Base-by-base conservation (phyloP, 92 coral and sea anemone species). In the Bergia sp. region DNA sequence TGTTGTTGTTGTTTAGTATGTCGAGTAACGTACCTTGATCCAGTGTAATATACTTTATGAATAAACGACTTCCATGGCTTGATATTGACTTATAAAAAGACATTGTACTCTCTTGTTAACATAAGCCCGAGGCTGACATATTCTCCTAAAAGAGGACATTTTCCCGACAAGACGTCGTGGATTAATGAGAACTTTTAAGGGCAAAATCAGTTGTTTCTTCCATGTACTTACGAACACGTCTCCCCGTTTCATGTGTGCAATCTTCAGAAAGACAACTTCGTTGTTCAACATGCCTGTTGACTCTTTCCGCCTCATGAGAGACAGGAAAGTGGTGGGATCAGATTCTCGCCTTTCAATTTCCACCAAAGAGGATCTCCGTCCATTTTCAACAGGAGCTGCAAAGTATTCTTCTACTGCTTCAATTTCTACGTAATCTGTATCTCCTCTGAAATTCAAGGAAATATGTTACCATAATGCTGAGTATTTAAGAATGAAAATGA, bases 211-310 rank as follows among this genome's bases (percentile, higher is more conserved):
- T 1, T 40, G 43, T 10, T 45, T 10, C 50, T 45, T 45, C 16
- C 20, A 20, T 15, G 4, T 67, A 97, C 99, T 97, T 87, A 97
- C 99, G 91, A 94, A 97, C 58, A 97, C 91, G 76, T 97, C 99
- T 86, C 99, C 99, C 47, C 85, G 73, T 82, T 95, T 92, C 92
- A 97, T 81, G 37, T 93, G 89, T 7, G 99, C 98, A 21, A 97
- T 92, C 86, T 92, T 92, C 16, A 97, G 77, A 85, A 92, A 97
- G 4, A 93, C 95, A 88, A 94, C 92, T 15, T 94, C 96, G 45
- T 90, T 94, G 79, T 97, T 94, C 37, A 97, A 85, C 37, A 81
- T 86, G 42, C 99, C 99, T 12, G 95, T 55, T 53, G 78, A 81
- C 15, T 92, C 42, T 53, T 95, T 90, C 45, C 57, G 85, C 37